Percentiles rank a stretch among this genome's conserved stretches.
These are phyloP conservation scores for Smithornis capensis DNA, from an alignment of 2,113 vertebrate species.

Conservation along the genomic window DNA sequence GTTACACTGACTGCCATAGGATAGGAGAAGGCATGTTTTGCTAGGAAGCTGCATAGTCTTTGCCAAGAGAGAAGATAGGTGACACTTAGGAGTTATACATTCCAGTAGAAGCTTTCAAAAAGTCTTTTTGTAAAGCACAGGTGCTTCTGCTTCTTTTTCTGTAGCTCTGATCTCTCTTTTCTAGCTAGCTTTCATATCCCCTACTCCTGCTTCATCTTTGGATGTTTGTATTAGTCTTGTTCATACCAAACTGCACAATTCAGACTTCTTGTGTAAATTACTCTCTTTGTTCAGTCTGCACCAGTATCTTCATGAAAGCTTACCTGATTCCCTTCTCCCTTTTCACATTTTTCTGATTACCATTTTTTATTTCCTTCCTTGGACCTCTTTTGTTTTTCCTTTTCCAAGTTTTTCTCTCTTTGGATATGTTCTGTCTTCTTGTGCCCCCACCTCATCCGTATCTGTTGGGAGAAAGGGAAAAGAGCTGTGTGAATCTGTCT, in stretches of 20 bases:
- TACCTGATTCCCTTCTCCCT: background rate
- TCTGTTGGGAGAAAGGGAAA: background rate
- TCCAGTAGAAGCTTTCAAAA: background rate
- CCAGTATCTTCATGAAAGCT: background rate
- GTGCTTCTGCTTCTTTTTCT: background rate
- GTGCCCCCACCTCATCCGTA: background rate
- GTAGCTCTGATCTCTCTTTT: background rate
- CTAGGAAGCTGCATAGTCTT: background rate
- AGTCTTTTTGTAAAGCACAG: background rate
- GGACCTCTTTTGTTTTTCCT: background rate
- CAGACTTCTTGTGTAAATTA: background rate
- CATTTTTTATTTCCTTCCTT: background rate
- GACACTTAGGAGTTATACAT: background rate
- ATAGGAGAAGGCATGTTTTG: background rate
- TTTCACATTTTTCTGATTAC: background rate
- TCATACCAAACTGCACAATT: background rate
- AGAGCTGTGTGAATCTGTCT: background rate
- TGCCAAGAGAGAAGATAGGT: background rate
- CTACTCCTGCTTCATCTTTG: background rate
- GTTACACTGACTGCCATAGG: background rate
- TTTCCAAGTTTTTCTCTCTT: background rate
- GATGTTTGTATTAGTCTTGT: background rate
- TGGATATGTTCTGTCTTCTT: background rate
- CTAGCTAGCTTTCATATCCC: accelerated
- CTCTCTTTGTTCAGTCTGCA: background rate